These are phyloP conservation scores for Oxygymnocypris stewartii DNA, from an alignment of 2,113 vertebrate species.

Conservation along the genomic window DNA sequence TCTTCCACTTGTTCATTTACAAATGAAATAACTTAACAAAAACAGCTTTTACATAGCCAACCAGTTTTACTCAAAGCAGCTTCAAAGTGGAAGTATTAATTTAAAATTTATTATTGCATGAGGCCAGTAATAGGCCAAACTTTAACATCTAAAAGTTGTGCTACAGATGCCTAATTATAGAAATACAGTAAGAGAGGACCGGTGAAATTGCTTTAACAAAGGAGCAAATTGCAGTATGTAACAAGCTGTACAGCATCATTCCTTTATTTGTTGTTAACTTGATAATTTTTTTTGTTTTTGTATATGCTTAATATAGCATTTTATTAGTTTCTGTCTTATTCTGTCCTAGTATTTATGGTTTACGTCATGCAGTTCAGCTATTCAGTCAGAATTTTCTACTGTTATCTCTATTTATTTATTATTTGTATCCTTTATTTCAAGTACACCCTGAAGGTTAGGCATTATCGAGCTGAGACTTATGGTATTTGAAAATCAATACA, in stretches of 20 bases:
- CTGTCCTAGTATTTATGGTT: not conserved
- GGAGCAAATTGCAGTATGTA: not conserved
- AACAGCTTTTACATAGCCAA: not conserved
- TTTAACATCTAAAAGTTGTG: not conserved
- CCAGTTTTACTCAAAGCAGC: too few species aligned
- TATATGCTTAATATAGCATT: not conserved
- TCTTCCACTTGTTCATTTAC: not conserved
- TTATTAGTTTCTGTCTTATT: not conserved
- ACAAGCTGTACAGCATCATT: not conserved
- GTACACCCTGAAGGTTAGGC: not conserved
- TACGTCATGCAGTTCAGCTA: not conserved
- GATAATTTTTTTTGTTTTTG: not conserved
- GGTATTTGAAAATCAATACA: conserved; percentile 1
- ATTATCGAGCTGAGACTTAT: not conserved
- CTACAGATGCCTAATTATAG: not conserved
- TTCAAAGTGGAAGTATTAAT: not conserved
- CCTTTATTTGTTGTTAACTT: not conserved
- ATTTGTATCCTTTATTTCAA: not conserved
- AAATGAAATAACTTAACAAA: not conserved
- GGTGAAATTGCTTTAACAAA: not conserved
- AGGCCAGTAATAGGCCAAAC: not conserved
- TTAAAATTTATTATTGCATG: not conserved
- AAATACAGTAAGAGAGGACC: not conserved
- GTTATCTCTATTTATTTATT: not conserved
- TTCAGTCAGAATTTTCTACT: not conserved